Percentiles rank a stretch among this genome's conserved stretches.
Evolutionary conservation across 2,888 invertebrate species (phyloP).

Genomic region (Drosophila recens): DNA sequence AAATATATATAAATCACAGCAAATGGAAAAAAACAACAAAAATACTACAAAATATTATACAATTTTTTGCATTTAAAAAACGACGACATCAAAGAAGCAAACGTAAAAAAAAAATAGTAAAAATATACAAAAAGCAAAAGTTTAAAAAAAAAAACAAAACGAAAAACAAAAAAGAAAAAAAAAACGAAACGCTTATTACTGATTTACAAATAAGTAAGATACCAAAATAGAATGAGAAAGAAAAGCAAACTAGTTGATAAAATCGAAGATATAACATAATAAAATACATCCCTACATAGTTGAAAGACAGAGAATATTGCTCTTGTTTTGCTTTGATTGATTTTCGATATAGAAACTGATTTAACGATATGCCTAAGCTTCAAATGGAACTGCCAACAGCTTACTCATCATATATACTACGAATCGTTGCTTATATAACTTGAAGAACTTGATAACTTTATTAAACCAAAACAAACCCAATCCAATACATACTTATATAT

Average conservation of each 20-base stretch:
- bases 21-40: slow-evolving; percentile 36
- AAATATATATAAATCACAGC: slow-evolving; percentile 41
- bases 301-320: slow-evolving; percentile 27
- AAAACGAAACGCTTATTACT: slow-evolving; percentile 76
- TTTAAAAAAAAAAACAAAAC: slow-evolving; percentile 24
- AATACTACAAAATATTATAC: slow-evolving; percentile 49
- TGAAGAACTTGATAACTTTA: slow-evolving; percentile 21
- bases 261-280: slow-evolving; percentile 19
- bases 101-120: slow-evolving; percentile 62
- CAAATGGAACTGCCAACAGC: slow-evolving; percentile 57
- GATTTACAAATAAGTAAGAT: slow-evolving; percentile 65
- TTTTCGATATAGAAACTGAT: slow-evolving; percentile 53
- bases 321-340: slow-evolving; percentile 45
- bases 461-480: slow-evolving; percentile 11
- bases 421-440: slow-evolving; percentile 35
- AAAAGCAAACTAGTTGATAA: slow-evolving; percentile 48
- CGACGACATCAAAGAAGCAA: slow-evolving; percentile 47
- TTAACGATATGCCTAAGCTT: slow-evolving; percentile 36
- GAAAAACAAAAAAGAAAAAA: slow-evolving; percentile 34
- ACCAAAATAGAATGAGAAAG: slow-evolving; percentile 52
- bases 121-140: slow-evolving; percentile 65
- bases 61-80: slow-evolving; percentile 74
- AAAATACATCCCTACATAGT: slow-evolving; percentile 14
- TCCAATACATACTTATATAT: slow-evolving; percentile 16
- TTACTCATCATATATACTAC: slow-evolving; percentile 30